Conservation (phyloP, 37 sponge, comb jelly and placozoan genomes). For the Bolinopsis microptera region DNA sequence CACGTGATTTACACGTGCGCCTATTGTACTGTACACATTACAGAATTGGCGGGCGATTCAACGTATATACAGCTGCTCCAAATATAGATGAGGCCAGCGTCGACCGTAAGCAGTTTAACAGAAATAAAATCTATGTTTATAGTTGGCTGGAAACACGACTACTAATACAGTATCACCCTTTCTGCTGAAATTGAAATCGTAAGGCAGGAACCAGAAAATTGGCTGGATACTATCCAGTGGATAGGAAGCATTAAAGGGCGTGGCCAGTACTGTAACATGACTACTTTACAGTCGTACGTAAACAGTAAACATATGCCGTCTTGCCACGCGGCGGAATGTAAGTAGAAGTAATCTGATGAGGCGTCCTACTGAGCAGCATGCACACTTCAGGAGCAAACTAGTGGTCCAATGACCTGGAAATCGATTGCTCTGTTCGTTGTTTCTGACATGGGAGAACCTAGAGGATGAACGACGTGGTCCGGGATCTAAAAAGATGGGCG, state of each 20-base stretch:
- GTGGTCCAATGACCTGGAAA: neutral
- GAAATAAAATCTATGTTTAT: neutral
- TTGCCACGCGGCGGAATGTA: too few species aligned
- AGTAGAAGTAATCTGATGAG: neutral
- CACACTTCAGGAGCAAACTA: neutral
- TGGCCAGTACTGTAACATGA: too few species aligned
- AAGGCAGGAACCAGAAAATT: too few species aligned
- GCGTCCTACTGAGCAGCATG: neutral
- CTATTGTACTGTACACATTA: neutral
- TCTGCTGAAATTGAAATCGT: too few species aligned
- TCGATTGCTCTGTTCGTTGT: neutral
- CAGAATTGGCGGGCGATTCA: conserved; percentile 47
- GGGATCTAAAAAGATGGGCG: neutral
- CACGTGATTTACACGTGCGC: neutral
- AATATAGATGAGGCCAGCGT: neutral
- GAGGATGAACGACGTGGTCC: neutral
- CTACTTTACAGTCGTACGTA: too few species aligned
- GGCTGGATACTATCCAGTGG: too few species aligned
- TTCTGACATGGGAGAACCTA: neutral
- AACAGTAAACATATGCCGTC: too few species aligned
- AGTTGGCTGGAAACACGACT: neutral
- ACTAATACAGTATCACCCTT: neutral
- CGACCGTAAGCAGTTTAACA: neutral
- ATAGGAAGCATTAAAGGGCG: too few species aligned
- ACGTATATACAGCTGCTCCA: neutral